Evolutionary conservation across 2,888 invertebrate species (phyloP).

Genomic region (Unio pictorum): DNA sequence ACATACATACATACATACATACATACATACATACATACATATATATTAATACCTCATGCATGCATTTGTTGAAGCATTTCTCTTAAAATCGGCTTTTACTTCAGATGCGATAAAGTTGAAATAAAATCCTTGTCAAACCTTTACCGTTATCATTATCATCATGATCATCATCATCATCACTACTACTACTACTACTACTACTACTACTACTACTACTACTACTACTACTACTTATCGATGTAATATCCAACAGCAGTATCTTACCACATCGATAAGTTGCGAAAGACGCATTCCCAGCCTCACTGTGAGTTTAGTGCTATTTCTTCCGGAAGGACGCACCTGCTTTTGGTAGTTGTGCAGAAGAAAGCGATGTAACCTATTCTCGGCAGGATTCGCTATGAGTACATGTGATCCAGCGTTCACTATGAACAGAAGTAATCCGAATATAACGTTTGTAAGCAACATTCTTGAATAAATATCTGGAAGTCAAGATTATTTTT

Average conservation of each 20-base stretch:
- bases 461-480: no score
- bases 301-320: conserved; percentile 93
- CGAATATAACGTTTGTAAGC: no score
- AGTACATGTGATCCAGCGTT: no score
- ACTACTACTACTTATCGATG: conserved; percentile 8
- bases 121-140: not conserved
- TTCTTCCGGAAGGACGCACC: conserved; percentile 94
- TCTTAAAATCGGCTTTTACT: no score
- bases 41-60: no score
- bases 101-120: no score
- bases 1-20: no score
- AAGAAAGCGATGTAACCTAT: conserved; percentile 95
- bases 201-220: conserved; percentile 4
- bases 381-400: conserved; percentile 65
- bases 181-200: not conserved
- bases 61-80: no score
- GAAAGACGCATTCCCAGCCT: conserved; percentile 93
- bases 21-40: no score
- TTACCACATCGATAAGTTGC: conserved; percentile 98
- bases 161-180: conserved; percentile 4
- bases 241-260: conserved; percentile 63
- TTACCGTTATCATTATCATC: conserved; percentile 9
- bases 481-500: no score
- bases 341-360: conserved; percentile 93
- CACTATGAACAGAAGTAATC: no score